Evolutionary conservation across 2,888 invertebrate genomes (phyloP), one percentile per base, ranked within the genome.

Genomic region (Sympetrum striolatum): DNA sequence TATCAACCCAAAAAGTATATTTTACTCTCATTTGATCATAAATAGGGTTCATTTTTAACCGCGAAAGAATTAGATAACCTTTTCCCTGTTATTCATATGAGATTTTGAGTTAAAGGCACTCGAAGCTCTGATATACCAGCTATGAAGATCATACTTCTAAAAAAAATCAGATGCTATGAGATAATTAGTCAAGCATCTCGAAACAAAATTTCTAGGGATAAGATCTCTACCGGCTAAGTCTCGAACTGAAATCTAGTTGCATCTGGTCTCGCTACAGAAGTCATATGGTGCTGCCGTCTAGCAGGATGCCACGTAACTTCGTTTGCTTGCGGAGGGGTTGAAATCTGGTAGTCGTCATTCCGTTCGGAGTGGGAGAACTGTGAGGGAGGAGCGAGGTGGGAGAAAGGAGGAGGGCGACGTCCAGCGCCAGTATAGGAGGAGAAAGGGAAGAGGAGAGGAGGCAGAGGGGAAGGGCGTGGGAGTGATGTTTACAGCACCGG

Each of bases 391-490:
- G 86, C 37, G 64, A 18, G 64, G 86, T 39, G 86, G 31, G 82
- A 82, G 86, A 37, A 86, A 64, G 86, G 64, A 86, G 86, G 86
- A 86, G 86, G 86, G 86, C 60, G 58, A 37, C 60, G 58, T 86
- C 86, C n/a, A 86, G 37, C 86, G 86, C 86, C 86, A 86, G 86
- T 86, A 25, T 60, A 39, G 86, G 86, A 86, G 86, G 86, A 86
- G 86, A 86, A 58, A 86, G 86, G 86, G 86, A 86, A 86, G 86
- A 60, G 86, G 86, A 86, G 82, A 82, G 86, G 86, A 86, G 82
- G 58, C 82, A 58, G 82, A 86, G 86, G 86, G 86, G 86, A 86
- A 86, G 86, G 86, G 86, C 86, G 86, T 86, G 86, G 86, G 86
- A 86, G 86, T 60, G 86, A 64, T 86, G 37, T 64, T 37, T 64